phyloP scores from a whole-genome alignment of 37 sponge, comb jelly and placozoan genomes.

The Theonella swinhoei region DNA sequence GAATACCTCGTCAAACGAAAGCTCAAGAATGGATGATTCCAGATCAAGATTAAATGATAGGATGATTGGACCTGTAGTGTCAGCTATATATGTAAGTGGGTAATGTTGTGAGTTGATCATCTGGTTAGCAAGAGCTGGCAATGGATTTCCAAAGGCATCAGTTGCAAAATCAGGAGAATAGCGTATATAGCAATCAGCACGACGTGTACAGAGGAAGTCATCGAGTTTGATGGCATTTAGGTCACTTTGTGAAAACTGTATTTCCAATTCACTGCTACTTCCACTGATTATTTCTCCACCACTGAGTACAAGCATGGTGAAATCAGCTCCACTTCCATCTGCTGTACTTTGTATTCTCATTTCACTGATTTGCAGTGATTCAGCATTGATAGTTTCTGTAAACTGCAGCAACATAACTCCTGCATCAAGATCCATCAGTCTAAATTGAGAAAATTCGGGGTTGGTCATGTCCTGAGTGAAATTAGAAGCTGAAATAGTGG shows the following conservation, averaged over 20 bases:
- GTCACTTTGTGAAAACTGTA: slow-evolving; percentile 56
- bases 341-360: slow-evolving; percentile 75
- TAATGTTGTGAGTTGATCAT: slow-evolving; percentile 44
- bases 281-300: slow-evolving; percentile 69
- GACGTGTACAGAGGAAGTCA: slow-evolving; percentile 55
- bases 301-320: slow-evolving; percentile 45
- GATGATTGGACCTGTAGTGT: slow-evolving; percentile 77
- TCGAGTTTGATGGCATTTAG: slow-evolving; percentile 77
- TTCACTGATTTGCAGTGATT: slow-evolving; percentile 44
- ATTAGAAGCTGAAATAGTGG: slow-evolving; percentile 35
- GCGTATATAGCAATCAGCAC: slow-evolving; percentile 74
- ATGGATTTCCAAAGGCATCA: slow-evolving; percentile 75
- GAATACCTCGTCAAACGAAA: slow-evolving; percentile 79
- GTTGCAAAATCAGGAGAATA: slow-evolving; percentile 59
- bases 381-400: slow-evolving; percentile 74
- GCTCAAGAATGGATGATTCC: slow-evolving; percentile 52
- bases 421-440: slow-evolving; percentile 68
- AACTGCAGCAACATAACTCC: slow-evolving; percentile 73
- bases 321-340: slow-evolving; percentile 50
- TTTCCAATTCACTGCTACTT: slow-evolving; percentile 65
- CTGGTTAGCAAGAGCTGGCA: slow-evolving; percentile 63
- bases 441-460: slow-evolving; percentile 79
- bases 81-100: slow-evolving; percentile 55
- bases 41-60: slow-evolving; percentile 76
- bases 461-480: slow-evolving; percentile 64